Base-by-base conservation (phyloP, 1,140 invertebrate species). In the Procambarus virginalis region DNA sequence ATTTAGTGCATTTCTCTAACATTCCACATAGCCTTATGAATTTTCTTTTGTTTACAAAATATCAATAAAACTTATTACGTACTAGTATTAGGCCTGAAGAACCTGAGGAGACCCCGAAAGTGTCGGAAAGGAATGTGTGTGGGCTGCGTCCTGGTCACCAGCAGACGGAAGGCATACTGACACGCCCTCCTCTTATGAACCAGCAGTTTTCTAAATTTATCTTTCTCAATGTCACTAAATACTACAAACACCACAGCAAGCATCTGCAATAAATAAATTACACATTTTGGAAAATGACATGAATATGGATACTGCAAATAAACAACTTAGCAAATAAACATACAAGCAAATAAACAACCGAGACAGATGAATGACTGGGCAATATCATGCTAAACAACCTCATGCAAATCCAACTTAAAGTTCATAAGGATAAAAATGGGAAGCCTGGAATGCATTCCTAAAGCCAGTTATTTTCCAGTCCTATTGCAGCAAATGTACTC, bases 201-300 rank as follows among this genome's bases (percentile, higher is more conserved):
- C 89, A 97, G 95, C 64, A 98, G 93, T 93, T 97, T 97, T 90
- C 96, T 95, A 93, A 98, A 97, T 93, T 98, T 98, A 89, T 97
- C 96, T 86, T 97, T 96, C 94, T 98, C 97, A 68, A 97, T 96
- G 49, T 96, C 95, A 20, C 97, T 97, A 93, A 98, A 98, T 6
- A 97, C 96, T 94, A 98, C 97, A 94, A 98, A 98, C 2, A 98
- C 97, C 46, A 98, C 97, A 83, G 97, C 97, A 80, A 98, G 94
- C 96, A 98, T 97, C 96, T 92, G 82, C 60, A 73, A 34, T 6
- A 73, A 73, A 73, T 34, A 73, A n/a, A 73, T 64, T 12, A 2
- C 60, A 64, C 12, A 17, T 1, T 64, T 64, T 64, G 60, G 17
- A 64, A 64, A 20, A 20, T 64, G 60, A 64, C 4, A 20, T 2